Conservation (phyloP, 2,797 vertebrate species). For the Myotis daubentonii region DNA sequence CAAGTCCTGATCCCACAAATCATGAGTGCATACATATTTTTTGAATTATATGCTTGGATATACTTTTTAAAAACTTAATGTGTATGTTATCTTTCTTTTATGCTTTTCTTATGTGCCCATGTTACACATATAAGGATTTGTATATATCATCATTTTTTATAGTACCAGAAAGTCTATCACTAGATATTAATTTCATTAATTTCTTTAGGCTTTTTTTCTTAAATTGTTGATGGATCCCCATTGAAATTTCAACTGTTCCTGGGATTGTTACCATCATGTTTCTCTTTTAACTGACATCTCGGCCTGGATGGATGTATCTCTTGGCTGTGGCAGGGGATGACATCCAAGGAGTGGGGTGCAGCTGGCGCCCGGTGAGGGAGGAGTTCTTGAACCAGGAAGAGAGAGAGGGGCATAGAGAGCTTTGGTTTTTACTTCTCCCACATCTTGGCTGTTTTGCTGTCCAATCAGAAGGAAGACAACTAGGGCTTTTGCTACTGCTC, state of each 20-base stretch:
- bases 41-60: not conserved
- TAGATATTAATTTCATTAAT: not conserved
- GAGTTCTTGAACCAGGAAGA: not conserved
- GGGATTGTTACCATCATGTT: not conserved
- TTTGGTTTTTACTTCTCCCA: not conserved
- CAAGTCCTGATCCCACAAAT: not conserved
- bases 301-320: not conserved
- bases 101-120: not conserved
- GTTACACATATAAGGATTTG: not conserved
- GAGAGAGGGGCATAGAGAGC: not conserved
- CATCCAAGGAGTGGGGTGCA: not conserved
- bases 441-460: not conserved
- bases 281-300: not conserved
- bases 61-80: not conserved
- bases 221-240: not conserved
- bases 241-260: not conserved
- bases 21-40: not conserved
- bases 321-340: not conserved
- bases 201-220: not conserved
- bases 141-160: not conserved
- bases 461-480: not conserved
- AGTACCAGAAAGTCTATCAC: not conserved
- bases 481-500: not conserved
- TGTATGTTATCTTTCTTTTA: not conserved
- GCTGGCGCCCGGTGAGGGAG: not conserved